Evolutionary conservation across 2,797 vertebrate species (phyloP), one percentile per base, ranked within the genome.

Genomic region (Cercopithecus hamlyni): DNA sequence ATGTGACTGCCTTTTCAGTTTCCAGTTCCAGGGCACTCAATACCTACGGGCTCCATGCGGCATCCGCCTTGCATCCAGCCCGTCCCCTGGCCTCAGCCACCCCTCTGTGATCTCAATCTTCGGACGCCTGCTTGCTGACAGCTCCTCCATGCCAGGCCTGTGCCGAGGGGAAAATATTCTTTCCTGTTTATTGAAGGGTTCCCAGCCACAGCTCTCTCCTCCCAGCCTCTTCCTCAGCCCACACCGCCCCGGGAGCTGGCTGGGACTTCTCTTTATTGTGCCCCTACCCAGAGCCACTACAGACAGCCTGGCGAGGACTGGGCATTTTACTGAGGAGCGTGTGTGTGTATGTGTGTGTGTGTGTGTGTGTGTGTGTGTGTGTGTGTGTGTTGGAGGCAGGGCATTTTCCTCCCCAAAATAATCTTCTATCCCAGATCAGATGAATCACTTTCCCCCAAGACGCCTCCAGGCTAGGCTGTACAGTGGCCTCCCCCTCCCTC

Each of bases 1-100:
- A 22, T 0, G 0, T 13, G 0, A 0, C 0, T 20, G 26, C 5
- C 0, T 14, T 43, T 15, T 45, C 48, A 1, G 33, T 2, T 20
- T 14, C 70, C 58, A 27, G 30, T 57, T 41, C 45, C 0, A 4
- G 5, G 67, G 39, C 45, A 3, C 4, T 24, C 8, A 20, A 8
- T 2, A 7, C 5, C 6, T 0, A 2, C 24, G 50, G 9, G 8
- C 39, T 12, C 22, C 27, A 4, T 0, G 1, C 6, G 22, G 57
- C 27, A 27, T 30, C 64, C 3, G 0, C 24, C 36, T 27, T 30
- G 80, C 1, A 0, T 43, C 64, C 33, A 36, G 79, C 11, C 72
- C 13, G 6, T 0, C 7, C 11, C 7, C 12, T 0, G 4, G 39
- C 19, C 64, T 2, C 72, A 0, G 48, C 10, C 12, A 4, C 7